A percentile compares a stretch with the other conserved stretches of the same genome.
phyloP scores from a whole-genome alignment of 2,888 invertebrate genomes.

The Xanthia togata region DNA sequence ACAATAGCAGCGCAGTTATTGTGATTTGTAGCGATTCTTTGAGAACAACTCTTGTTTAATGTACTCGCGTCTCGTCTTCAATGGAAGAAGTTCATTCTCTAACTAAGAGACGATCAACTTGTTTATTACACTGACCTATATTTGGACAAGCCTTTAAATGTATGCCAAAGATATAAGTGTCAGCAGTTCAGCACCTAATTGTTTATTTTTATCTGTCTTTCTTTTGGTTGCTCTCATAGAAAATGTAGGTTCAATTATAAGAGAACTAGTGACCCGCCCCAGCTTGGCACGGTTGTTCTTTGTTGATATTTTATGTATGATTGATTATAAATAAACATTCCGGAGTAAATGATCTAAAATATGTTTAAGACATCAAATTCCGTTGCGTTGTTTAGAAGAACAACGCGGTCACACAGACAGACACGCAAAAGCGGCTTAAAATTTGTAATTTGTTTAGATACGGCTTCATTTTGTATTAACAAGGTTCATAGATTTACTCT shows the following conservation, averaged over 20 bases:
- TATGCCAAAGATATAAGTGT: conserved; percentile 45
- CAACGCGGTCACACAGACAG: neutral
- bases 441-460: neutral
- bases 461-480: too few species aligned
- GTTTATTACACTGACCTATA: conserved; percentile 49
- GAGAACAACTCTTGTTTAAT: conserved; percentile 60
- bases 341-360: neutral
- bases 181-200: neutral
- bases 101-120: conserved; percentile 29
- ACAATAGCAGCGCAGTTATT: conserved; percentile 57
- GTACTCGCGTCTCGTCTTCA: conserved; percentile 49
- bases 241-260: neutral
- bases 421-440: neutral
- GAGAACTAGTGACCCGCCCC: too few species aligned
- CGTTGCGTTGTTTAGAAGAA: neutral
- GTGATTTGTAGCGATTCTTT: conserved; percentile 64
- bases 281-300: too few species aligned
- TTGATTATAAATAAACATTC: neutral
- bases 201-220: conserved; percentile 27
- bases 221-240: neutral
- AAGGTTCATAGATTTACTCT: neutral
- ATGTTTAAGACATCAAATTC: neutral
- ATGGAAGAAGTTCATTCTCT: conserved; percentile 45
- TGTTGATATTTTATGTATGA: neutral
- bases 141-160: conserved; percentile 45